Conservation (phyloP, 2,888 invertebrate genomes). For the Liopterus haemorrhoidalis region DNA sequence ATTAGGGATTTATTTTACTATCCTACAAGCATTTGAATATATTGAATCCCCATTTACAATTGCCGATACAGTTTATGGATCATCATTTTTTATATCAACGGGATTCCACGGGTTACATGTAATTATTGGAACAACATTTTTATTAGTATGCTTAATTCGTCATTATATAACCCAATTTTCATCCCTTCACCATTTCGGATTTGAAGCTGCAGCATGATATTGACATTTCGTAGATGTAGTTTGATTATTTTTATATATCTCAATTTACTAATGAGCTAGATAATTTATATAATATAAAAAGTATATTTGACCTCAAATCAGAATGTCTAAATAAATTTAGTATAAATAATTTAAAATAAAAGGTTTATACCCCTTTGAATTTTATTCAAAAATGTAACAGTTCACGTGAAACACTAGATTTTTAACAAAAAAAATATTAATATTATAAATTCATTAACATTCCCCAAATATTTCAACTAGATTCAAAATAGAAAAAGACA, state of each 20-base stretch:
- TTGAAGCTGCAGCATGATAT: constrained; percentile 58
- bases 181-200: constrained; percentile 51
- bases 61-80: constrained; percentile 55
- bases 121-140: constrained; percentile 52
- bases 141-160: constrained; percentile 48
- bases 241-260: constrained; percentile 53
- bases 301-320: constrained; percentile 65
- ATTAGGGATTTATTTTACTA: constrained; percentile 57
- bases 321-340: constrained; percentile 48
- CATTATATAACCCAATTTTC: constrained; percentile 47
- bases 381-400: too few species aligned
- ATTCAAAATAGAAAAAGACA: too few species aligned
- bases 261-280: constrained; percentile 60
- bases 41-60: constrained; percentile 53
- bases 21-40: constrained; percentile 61
- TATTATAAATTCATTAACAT: too few species aligned
- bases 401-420: too few species aligned
- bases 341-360: too few species aligned
- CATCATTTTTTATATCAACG: constrained; percentile 62
- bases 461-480: too few species aligned
- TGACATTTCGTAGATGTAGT: constrained; percentile 61
- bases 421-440: too few species aligned
- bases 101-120: constrained; percentile 68
- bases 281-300: constrained; percentile 59
- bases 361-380: too few species aligned